Conservation (phyloP, 2,888 invertebrate species). For the Pristionchus mayeri region DNA sequence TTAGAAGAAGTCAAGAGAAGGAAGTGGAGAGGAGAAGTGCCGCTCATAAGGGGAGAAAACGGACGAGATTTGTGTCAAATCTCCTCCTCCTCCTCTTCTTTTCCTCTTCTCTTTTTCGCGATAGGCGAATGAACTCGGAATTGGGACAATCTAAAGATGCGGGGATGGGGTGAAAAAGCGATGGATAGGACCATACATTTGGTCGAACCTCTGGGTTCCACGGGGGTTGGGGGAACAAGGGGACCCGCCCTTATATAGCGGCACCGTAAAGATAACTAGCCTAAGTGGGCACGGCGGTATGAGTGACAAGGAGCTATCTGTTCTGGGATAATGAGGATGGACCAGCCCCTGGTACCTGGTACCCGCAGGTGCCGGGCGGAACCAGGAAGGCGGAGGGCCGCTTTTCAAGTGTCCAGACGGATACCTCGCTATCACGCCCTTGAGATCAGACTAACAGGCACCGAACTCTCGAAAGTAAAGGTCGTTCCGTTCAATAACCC, state of each 20-base stretch:
- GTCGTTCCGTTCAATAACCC: too few relatives aligned
- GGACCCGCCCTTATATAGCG: neutral
- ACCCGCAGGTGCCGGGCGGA: neutral
- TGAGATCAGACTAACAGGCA: neutral
- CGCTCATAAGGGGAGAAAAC: neutral
- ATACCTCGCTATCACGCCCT: too few relatives aligned
- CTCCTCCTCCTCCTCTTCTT: neutral
- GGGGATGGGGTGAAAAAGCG: neutral
- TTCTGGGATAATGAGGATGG: neutral
- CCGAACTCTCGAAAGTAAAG: too few relatives aligned
- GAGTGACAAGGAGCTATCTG: neutral
- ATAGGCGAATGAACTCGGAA: constrained; percentile 30
- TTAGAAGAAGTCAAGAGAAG: too few relatives aligned
- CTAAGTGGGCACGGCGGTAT: neutral
- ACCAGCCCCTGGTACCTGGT: neutral
- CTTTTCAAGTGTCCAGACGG: constrained; percentile 27
- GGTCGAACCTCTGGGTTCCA: too few relatives aligned
- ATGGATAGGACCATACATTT: neutral
- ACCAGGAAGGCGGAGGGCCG: neutral
- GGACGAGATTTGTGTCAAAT: constrained; percentile 41
- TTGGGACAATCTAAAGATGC: neutral
- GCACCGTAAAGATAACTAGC: neutral
- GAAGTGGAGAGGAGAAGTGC: too few relatives aligned
- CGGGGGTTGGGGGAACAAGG: neutral
- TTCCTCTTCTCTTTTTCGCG: neutral